Percentiles rank a stretch among this genome's conserved stretches.
Conservation (phyloP, 2,113 vertebrate species). For the Platycercus adscitus region DNA sequence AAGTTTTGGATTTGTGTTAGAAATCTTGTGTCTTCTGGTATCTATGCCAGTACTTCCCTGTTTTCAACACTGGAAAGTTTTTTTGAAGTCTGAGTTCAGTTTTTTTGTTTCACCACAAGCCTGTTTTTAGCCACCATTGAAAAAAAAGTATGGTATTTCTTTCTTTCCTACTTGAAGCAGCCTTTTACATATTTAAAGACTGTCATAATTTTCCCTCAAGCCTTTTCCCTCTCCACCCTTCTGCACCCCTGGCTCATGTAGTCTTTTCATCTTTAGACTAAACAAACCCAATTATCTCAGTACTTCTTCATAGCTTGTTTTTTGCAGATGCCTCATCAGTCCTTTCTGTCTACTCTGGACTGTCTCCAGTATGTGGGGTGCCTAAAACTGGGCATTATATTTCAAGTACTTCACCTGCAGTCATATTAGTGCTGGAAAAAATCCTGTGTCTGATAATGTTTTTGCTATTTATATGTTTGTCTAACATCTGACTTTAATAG, state of each 20-base stretch:
- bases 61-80: not conserved
- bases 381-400: not conserved
- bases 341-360: not conserved
- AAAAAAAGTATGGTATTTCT: not conserved
- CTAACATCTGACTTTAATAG: not conserved
- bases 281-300: not conserved
- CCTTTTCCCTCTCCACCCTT: not conserved
- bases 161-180: not conserved
- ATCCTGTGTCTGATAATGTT: not conserved
- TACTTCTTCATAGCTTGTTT: not conserved
- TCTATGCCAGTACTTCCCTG: not conserved
- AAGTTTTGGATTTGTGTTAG: not conserved
- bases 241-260: not conserved
- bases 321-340: not conserved
- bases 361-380: not conserved
- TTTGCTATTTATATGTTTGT: not conserved
- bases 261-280: not conserved
- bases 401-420: not conserved
- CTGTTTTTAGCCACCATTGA: not conserved
- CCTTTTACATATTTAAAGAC: not conserved
- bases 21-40: not conserved
- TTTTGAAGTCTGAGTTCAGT: not conserved
- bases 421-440: not conserved
- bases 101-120: not conserved
- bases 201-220: not conserved